Conservation (phyloP, 2,888 invertebrate genomes). For the Subacronicta megacephala region DNA sequence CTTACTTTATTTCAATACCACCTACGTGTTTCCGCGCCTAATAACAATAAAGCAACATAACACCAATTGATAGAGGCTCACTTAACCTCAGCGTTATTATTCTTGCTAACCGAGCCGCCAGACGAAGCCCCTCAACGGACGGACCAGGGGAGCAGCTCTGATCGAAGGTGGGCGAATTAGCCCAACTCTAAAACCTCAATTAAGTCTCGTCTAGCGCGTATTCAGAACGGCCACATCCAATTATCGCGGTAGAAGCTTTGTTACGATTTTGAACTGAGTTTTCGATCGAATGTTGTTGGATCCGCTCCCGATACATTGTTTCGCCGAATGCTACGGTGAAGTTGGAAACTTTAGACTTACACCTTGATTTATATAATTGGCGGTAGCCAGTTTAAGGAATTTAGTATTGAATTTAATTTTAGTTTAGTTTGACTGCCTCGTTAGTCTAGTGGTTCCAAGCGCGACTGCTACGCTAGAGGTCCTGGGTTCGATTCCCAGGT, state of each 20-base stretch:
- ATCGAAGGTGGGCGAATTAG: conserved; percentile 89
- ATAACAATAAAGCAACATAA: conserved; percentile 67
- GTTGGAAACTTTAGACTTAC: conserved; percentile 62
- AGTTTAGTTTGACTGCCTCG: no score
- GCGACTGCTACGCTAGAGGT: no score
- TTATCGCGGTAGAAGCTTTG: conserved; percentile 87
- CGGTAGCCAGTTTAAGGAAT: conserved; percentile 30
- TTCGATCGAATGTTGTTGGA: conserved; percentile 63
- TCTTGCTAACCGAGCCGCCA: conserved; percentile 72
- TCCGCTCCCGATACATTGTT: conserved; percentile 62
- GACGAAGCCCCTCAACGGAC: conserved; percentile 78
- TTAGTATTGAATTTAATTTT: conserved; percentile 4
- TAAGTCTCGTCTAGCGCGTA: conserved; percentile 89
- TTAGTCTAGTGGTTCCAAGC: no score
- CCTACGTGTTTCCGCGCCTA: conserved; percentile 17
- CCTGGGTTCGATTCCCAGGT: no score
- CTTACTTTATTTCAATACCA: conserved; percentile 24
- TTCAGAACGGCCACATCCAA: conserved; percentile 88
- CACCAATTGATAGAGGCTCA: conserved; percentile 72
- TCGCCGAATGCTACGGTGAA: conserved; percentile 59
- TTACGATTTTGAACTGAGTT: conserved; percentile 76
- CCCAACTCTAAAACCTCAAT: conserved; percentile 89
- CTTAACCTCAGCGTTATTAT: conserved; percentile 80
- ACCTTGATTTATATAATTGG: conserved; percentile 54
- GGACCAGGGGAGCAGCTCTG: conserved; percentile 72